Percentiles rank a stretch among this genome's conserved stretches.
Evolutionary conservation across 2,888 invertebrate species (phyloP).

Genomic region (Cheilosia urbana): DNA sequence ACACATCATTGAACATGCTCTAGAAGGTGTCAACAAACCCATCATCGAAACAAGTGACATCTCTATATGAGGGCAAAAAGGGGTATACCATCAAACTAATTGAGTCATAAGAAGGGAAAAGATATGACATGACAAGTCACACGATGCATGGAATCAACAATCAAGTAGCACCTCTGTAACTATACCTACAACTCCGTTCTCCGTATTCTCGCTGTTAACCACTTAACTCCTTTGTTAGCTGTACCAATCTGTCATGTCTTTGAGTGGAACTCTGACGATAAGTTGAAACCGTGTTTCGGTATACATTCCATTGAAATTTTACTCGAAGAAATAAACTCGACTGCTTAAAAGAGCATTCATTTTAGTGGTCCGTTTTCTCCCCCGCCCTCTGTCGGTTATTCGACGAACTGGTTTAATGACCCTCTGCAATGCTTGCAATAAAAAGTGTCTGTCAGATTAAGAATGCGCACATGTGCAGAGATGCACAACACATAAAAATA

Average conservation of each 20-base stretch:
- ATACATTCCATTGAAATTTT: slow-evolving; percentile 26
- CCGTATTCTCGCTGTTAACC: slow-evolving; percentile 20
- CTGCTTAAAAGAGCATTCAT: slow-evolving; percentile 5
- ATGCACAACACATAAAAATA: slow-evolving; percentile 38
- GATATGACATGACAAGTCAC: slow-evolving; percentile 15
- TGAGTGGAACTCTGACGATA: neutral
- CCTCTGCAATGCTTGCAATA: slow-evolving; percentile 46
- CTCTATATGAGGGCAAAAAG: neutral
- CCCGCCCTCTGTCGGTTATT: slow-evolving; percentile 36
- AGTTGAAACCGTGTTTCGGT: slow-evolving; percentile 8
- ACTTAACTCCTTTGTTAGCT: slow-evolving; percentile 40
- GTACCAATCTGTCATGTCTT: slow-evolving; percentile 13
- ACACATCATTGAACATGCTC: neutral
- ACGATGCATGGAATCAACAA: slow-evolving; percentile 30
- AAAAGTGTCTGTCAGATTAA: slow-evolving; percentile 59
- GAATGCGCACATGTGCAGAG: slow-evolving; percentile 54
- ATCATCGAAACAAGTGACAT: slow-evolving; percentile 3
- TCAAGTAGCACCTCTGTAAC: slow-evolving; percentile 11
- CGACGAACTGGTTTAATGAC: slow-evolving; percentile 54
- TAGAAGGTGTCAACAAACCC: slow-evolving; percentile 33
- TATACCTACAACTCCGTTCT: neutral
- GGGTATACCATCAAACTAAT: slow-evolving; percentile 10
- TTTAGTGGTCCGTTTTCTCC: slow-evolving; percentile 20
- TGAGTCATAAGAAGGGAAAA: neutral
- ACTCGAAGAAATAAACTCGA: slow-evolving; percentile 23